phyloP scores from a whole-genome alignment of 2,113 vertebrate species.

The Pygoscelis adeliae region DNA sequence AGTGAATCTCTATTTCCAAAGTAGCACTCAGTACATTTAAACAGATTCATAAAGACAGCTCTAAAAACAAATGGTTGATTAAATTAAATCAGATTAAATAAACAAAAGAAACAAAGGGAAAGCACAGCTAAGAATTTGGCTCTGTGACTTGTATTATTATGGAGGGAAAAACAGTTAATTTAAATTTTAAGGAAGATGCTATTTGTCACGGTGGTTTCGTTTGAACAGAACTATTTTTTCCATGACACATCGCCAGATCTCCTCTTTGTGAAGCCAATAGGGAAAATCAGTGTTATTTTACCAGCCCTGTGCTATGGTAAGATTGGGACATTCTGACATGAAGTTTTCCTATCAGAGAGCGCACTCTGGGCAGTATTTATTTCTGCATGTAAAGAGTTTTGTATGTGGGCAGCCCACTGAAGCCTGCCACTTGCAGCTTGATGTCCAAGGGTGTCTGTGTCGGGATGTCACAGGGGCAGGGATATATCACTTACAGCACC shows the following conservation, averaged over 20 bases:
- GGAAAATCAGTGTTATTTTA: background rate
- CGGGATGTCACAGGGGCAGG: rapidly evolving
- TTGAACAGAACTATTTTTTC: conserved; percentile 9
- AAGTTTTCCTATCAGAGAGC: background rate
- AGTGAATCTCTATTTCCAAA: background rate
- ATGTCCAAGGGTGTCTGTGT: background rate
- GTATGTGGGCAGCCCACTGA: rapidly evolving
- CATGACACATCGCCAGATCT: background rate
- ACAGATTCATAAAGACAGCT: background rate
- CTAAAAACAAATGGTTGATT: conserved; percentile 26
- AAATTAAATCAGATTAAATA: conserved; percentile 49
- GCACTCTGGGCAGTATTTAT: background rate
- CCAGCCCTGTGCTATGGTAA: background rate
- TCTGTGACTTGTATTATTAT: background rate
- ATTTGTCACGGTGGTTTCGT: background rate
- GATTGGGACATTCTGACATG: background rate
- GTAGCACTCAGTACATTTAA: background rate
- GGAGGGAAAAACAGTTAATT: background rate
- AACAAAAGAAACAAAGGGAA: conserved; percentile 37
- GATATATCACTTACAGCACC: background rate
- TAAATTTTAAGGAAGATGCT: conserved; percentile 18
- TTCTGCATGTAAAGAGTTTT: background rate
- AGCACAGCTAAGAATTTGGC: background rate
- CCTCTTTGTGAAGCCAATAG: background rate
- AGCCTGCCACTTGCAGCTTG: background rate